A percentile compares a stretch with the other conserved stretches of the same genome.
Conservation (phyloP, 2,888 invertebrate species). For the Ptilodon capucinus region DNA sequence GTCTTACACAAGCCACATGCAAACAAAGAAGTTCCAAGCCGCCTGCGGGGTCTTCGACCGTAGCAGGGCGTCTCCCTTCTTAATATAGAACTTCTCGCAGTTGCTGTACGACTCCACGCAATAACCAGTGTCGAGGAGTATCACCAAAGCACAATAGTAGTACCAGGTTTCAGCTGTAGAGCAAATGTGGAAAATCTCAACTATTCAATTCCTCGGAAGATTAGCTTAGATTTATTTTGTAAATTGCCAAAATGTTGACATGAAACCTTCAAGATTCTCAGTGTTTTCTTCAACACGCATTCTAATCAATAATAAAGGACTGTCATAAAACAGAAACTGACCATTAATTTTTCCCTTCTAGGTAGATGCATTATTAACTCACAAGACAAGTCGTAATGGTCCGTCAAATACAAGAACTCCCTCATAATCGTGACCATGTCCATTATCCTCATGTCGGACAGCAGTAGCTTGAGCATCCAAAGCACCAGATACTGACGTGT, state of each 20-base stretch:
- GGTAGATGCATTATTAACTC: conserved; percentile 16
- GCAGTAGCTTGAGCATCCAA: conserved; percentile 55
- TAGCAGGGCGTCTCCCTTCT: conserved; percentile 73
- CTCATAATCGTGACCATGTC: conserved; percentile 62
- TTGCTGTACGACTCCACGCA: conserved; percentile 71
- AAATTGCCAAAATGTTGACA: no score
- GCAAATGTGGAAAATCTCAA: background rate
- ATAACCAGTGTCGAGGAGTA: conserved; percentile 84
- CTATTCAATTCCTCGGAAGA: background rate
- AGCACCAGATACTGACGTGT: conserved; percentile 49
- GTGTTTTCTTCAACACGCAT: no score
- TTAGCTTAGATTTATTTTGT: background rate
- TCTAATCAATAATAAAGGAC: no score
- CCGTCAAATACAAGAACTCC: conserved; percentile 56
- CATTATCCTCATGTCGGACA: conserved; percentile 49
- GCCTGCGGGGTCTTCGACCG: conserved; percentile 76
- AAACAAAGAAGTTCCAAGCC: conserved; percentile 77
- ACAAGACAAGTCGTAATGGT: conserved; percentile 58
- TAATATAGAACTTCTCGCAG: conserved; percentile 79
- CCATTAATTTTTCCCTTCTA: no score
- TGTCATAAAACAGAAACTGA: no score
- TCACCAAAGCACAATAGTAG: conserved; percentile 79
- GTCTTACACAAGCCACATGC: conserved; percentile 85
- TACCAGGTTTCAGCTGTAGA: conserved; percentile 81
- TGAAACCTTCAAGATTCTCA: no score